Percentiles rank a stretch among this genome's conserved stretches.
phyloP scores from a whole-genome alignment of 2,888 invertebrate species.

The Sphaerophoria taeniata region DNA sequence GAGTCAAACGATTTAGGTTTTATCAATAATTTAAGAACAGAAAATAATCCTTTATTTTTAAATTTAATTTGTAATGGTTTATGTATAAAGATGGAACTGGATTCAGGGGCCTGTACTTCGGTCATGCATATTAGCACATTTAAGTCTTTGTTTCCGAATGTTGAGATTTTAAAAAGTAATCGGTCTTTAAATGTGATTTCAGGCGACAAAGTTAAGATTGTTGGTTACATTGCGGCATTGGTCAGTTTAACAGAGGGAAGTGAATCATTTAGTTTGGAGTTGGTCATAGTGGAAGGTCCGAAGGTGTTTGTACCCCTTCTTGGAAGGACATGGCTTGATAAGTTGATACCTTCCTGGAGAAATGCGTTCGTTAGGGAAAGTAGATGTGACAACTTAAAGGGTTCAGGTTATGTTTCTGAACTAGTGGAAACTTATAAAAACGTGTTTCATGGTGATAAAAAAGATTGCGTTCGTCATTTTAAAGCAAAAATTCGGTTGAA shows the following conservation, averaged over 20 bases:
- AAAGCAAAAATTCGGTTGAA: conserved; percentile 2
- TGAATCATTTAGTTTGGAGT: neutral
- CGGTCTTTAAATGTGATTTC: conserved; percentile 11
- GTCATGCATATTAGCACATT: conserved; percentile 1
- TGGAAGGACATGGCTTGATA: neutral
- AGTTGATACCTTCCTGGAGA: neutral
- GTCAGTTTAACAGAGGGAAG: neutral
- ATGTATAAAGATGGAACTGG: conserved; percentile 1
- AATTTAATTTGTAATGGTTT: conserved; percentile 16
- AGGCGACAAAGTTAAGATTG: neutral
- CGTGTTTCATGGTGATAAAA: conserved; percentile 6
- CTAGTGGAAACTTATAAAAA: conserved; percentile 3
- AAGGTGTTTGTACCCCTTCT: conserved; percentile 2
- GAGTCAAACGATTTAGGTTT: conserved; percentile 6
- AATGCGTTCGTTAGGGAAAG: neutral
- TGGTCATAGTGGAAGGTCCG: neutral
- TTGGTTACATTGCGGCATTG: conserved; percentile 6
- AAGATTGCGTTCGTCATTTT: neutral
- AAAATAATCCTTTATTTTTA: conserved; percentile 16
- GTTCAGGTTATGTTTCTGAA: neutral
- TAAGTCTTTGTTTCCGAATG: neutral
- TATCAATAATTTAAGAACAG: conserved; percentile 7
- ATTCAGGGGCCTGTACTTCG: conserved; percentile 1
- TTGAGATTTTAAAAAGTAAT: neutral
- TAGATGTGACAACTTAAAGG: neutral